Evolutionary conservation across 2,888 invertebrate genomes (phyloP).

Genomic region (Callinectes sapidus): DNA sequence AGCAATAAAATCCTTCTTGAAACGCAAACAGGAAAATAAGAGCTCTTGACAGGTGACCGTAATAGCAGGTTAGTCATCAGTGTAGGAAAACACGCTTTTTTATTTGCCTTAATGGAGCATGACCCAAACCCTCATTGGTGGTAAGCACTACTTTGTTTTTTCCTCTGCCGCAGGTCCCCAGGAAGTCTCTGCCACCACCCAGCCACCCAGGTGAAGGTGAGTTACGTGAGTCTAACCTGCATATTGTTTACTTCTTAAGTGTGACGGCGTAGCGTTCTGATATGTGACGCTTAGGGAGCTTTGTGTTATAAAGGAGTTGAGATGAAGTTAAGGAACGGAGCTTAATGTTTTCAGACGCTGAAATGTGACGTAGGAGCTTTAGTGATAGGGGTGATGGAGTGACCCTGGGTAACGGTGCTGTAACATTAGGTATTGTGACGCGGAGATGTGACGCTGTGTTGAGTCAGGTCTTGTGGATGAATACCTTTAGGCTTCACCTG

Average conservation of each 20-base stretch:
- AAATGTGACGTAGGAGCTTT: neutral
- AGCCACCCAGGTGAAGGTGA: neutral
- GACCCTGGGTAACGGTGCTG: neutral
- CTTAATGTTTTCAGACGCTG: neutral
- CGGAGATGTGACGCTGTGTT: neutral
- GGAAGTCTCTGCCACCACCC: neutral
- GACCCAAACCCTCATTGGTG: neutral
- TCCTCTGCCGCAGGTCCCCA: neutral
- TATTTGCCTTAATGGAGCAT: conserved; percentile 26
- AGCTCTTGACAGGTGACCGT: neutral
- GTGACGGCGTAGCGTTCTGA: neutral
- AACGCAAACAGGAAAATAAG: neutral
- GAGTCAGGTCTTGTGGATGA: neutral
- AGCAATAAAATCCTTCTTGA: neutral
- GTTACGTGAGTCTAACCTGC: neutral
- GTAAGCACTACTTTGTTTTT: conserved; percentile 17
- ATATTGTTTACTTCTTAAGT: neutral
- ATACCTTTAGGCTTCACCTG: neutral
- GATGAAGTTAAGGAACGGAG: neutral
- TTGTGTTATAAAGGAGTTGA: neutral
- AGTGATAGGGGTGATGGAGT: neutral
- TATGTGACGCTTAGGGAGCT: neutral
- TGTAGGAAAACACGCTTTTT: conserved; percentile 3
- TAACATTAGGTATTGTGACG: neutral
- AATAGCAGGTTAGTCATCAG: conserved; percentile 16